phyloP scores from a whole-genome alignment of 2,888 invertebrate species.

The Standfussiana lucernea region DNA sequence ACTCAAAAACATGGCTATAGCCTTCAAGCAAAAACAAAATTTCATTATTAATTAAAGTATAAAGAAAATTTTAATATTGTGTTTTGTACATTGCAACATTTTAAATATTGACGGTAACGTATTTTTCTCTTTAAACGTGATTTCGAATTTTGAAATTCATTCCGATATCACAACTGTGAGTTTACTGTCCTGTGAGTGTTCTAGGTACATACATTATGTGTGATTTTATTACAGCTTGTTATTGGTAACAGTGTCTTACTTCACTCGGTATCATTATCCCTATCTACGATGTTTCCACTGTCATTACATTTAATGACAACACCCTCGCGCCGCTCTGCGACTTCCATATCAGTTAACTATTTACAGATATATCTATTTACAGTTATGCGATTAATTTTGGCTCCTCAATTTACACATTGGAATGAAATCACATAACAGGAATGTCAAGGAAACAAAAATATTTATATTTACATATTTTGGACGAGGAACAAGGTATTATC shows the following conservation, averaged over 20 bases:
- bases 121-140: slow-evolving; percentile 56
- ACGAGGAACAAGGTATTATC: slow-evolving; percentile 69
- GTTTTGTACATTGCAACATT: slow-evolving; percentile 71
- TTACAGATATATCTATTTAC: slow-evolving; percentile 88
- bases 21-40: slow-evolving; percentile 59
- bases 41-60: slow-evolving; percentile 45
- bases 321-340: slow-evolving; percentile 86
- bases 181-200: slow-evolving; percentile 64
- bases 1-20: slow-evolving; percentile 63
- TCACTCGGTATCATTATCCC: slow-evolving; percentile 75
- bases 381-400: slow-evolving; percentile 85
- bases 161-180: slow-evolving; percentile 72
- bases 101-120: slow-evolving; percentile 71
- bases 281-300: slow-evolving; percentile 78
- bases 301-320: slow-evolving; percentile 75
- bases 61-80: slow-evolving; percentile 54
- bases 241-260: slow-evolving; percentile 84
- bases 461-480: slow-evolving; percentile 82
- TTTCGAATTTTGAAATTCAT: slow-evolving; percentile 67
- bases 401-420: slow-evolving; percentile 85
- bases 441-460: slow-evolving; percentile 84
- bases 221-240: slow-evolving; percentile 73
- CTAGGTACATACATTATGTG: slow-evolving; percentile 65
- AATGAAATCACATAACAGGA: slow-evolving; percentile 88
- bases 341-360: slow-evolving; percentile 84